Evolutionary conservation across 1,140 invertebrate genomes (phyloP).

Genomic region (Leptinotarsa undecemlineata): DNA sequence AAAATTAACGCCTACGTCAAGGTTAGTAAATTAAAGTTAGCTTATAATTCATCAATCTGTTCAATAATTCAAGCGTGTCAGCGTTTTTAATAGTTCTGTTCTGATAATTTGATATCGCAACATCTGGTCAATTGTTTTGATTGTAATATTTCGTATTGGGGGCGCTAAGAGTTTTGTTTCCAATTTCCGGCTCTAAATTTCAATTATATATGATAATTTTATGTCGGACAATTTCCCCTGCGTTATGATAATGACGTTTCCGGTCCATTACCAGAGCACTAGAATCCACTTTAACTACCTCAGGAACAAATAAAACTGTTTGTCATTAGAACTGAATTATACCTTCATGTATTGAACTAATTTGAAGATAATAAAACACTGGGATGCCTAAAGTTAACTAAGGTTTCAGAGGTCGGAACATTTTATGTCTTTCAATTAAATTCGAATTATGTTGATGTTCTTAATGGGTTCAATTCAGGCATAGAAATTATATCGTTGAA

Average conservation of each 20-base stretch:
- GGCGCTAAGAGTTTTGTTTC: background rate
- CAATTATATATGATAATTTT: conserved; percentile 3
- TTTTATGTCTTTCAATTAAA: too few relatives aligned
- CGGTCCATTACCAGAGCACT: background rate
- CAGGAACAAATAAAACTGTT: background rate
- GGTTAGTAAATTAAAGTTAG: conserved; percentile 40
- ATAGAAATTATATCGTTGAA: too few relatives aligned
- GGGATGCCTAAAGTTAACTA: too few relatives aligned
- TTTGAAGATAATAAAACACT: too few relatives aligned
- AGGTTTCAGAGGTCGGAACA: too few relatives aligned
- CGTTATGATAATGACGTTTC: conserved; percentile 2
- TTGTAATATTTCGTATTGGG: background rate
- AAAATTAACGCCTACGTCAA: conserved; percentile 61
- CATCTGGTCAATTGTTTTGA: conserved; percentile 21
- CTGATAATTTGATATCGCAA: background rate
- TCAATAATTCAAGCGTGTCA: conserved; percentile 12
- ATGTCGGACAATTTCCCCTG: background rate
- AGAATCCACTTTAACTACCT: background rate
- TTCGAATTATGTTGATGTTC: too few relatives aligned
- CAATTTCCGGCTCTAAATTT: conserved; percentile 13
- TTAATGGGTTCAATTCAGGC: too few relatives aligned
- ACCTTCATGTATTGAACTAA: too few relatives aligned
- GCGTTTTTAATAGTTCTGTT: conserved; percentile 16
- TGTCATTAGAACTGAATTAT: background rate
- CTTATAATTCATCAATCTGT: conserved; percentile 9